Conservation (phyloP, 2,113 vertebrate genomes). For the Motacilla alba region DNA sequence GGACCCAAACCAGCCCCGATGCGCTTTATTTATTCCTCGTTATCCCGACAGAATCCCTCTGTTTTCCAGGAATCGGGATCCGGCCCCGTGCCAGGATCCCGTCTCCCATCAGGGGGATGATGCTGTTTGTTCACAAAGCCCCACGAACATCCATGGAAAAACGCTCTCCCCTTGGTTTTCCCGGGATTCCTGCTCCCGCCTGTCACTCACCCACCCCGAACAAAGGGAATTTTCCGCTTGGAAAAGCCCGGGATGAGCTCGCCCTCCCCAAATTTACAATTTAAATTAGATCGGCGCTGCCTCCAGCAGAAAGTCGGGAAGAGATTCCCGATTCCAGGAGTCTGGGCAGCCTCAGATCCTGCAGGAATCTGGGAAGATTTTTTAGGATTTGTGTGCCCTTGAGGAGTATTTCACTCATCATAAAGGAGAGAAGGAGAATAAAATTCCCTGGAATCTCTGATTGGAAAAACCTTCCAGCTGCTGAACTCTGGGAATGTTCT, state of each 20-base stretch:
- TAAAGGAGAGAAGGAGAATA: background rate
- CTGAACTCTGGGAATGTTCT: background rate
- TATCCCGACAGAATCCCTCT: rapidly evolving
- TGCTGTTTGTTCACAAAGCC: background rate
- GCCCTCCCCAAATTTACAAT: background rate
- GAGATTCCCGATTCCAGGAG: background rate
- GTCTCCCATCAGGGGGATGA: background rate
- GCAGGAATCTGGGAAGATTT: background rate
- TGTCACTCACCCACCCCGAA: background rate
- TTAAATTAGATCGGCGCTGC: background rate
- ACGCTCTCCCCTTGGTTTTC: background rate
- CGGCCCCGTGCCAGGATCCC: background rate
- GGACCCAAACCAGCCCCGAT: background rate
- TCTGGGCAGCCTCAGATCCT: background rate
- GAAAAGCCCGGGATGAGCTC: constrained; percentile 11
- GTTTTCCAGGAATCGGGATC: background rate
- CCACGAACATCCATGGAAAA: background rate
- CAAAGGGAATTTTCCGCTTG: constrained; percentile 31
- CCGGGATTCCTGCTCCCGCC: background rate
- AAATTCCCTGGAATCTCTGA: background rate
- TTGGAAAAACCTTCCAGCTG: background rate
- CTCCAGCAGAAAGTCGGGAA: background rate
- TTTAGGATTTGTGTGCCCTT: background rate
- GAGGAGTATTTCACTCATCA: background rate
- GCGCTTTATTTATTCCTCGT: background rate